Conservation (phyloP, 2,797 vertebrate genomes). For the Mus caroli region DNA sequence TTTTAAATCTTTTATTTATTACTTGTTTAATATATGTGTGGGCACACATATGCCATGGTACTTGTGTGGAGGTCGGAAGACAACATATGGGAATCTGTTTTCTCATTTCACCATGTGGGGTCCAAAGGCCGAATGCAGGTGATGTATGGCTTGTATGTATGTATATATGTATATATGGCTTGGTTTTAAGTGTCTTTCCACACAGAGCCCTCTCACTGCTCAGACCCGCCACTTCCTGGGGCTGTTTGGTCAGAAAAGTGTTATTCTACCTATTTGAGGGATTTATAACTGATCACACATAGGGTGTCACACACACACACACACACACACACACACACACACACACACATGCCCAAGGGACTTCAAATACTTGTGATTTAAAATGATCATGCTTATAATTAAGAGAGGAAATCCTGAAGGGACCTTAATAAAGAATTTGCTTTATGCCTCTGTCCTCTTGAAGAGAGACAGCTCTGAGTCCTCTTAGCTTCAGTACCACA, state of each 20-base stretch:
- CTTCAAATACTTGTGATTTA: not conserved
- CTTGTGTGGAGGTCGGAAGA: not conserved
- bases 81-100: too few species aligned
- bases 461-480: not conserved
- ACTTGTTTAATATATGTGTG: not conserved
- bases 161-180: too few species aligned
- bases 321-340: not conserved
- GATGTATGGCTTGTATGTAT: not conserved
- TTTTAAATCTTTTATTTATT: not conserved
- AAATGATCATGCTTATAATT: not conserved
- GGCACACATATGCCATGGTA: not conserved
- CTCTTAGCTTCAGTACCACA: not conserved
- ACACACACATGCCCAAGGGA: not conserved
- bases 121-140: not conserved
- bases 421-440: not conserved
- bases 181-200: not conserved
- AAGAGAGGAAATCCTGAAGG: conserved; percentile 41
- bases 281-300: not conserved
- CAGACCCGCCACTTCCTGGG: not conserved
- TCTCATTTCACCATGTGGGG: not conserved
- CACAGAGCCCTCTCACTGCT: not conserved
- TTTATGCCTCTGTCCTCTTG: not conserved
- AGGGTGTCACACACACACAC: not conserved
- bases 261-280: not conserved
- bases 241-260: not conserved